phyloP scores from a whole-genome alignment of 2,888 invertebrate genomes.

The Trachelus tabidus region DNA sequence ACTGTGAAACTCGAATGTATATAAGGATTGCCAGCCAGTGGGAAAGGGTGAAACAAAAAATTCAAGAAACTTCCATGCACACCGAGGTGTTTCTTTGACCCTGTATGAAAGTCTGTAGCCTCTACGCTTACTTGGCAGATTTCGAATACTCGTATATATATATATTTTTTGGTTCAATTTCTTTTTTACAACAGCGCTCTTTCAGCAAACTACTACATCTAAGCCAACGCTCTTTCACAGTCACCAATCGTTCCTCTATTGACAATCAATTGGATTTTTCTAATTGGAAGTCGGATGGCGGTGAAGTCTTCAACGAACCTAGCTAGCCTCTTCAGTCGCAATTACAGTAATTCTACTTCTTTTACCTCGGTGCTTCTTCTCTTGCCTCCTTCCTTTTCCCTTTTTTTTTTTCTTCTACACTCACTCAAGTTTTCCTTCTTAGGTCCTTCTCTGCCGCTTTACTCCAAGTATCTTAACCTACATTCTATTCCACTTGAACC shows the following conservation, averaged over 20 bases:
- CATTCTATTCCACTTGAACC: background rate
- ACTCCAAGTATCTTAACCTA: background rate
- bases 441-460: background rate
- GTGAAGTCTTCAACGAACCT: conserved; percentile 6
- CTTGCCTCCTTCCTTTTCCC: conserved; percentile 7
- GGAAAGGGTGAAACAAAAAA: background rate
- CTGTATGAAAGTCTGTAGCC: background rate
- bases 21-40: background rate
- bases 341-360: conserved; percentile 23
- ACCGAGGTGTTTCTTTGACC: background rate
- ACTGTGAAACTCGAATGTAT: background rate
- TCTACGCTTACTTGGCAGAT: background rate
- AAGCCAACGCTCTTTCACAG: conserved; percentile 14
- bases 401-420: conserved; percentile 5
- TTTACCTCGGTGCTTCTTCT: conserved; percentile 9
- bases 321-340: conserved; percentile 14
- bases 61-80: background rate
- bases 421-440: conserved; percentile 5
- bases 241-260: conserved; percentile 28
- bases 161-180: no score
- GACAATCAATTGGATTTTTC: conserved; percentile 34
- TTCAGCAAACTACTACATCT: conserved; percentile 1
- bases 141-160: background rate
- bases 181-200: background rate
- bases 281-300: conserved; percentile 25